Base-by-base conservation (phyloP, 2,888 invertebrate genomes). In the Nasonia oneida region DNA sequence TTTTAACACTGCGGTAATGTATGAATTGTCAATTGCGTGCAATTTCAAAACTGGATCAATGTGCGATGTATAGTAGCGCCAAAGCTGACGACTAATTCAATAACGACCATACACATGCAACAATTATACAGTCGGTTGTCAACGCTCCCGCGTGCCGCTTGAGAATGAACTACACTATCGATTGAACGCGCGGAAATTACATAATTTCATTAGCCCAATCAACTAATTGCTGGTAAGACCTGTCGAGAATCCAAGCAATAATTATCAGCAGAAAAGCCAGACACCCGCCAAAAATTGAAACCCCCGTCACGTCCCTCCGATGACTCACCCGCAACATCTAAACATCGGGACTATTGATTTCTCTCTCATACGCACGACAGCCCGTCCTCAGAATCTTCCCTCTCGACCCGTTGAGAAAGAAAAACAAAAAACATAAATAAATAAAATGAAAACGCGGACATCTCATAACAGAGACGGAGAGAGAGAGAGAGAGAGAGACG, bases 291-390 rank as follows among this genome's bases (percentile, higher is more conserved):
- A 53, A 53, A 53, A 53, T 53, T 53, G 18, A 53, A 53, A 53
- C 15, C 53, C 18, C 57, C 23, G 15, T 61, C n/a, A 61, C 57
- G 57, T 61, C 1, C 6, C 23, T 61, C 10, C 57, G 23, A 61
- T 61, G 57, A 61, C n/a, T 61, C 57, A 61, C 57, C 6, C n/a
- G 6, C n/a, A 8, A n/a, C n/a, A 61, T 61, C 18, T 61, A 23
- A 61, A 61, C 57, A 61, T 61, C 57, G 57, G 6, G 18, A n/a
- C 57, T 61, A 61, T 61, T 61, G 57, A 61, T 61, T 61, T 61
- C n/a, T 12, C 47, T 37, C 53, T 4, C 53, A 5, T n/a, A n/a
- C 57, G 23, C n/a, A n/a, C 57, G 57, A 18, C 8, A 18, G 4
- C n/a, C 57, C 5, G 8, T n/a, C 57, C 57, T 61, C 53, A 4